A percentile compares a stretch with the other conserved stretches of the same genome.
Evolutionary conservation across 2,888 invertebrate species (phyloP).

Genomic region (Elysia crispata): DNA sequence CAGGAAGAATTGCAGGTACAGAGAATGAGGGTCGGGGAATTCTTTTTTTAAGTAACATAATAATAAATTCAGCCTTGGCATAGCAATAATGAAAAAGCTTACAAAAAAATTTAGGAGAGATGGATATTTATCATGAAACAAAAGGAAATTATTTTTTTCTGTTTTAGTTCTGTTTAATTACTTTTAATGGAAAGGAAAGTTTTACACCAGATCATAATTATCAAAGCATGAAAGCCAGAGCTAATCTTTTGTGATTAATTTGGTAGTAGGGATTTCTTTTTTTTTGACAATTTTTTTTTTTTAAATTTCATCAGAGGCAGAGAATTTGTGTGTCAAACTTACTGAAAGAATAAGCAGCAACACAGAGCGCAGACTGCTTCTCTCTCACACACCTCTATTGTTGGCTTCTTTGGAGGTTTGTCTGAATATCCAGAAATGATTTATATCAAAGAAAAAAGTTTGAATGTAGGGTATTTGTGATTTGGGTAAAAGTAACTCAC

Average conservation of each 20-base stretch:
- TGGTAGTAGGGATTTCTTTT: too few species aligned
- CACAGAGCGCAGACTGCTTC: slow-evolving; percentile 91
- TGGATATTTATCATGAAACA: too few species aligned
- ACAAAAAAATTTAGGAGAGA: too few species aligned
- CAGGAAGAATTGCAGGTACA: too few species aligned
- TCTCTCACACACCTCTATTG: slow-evolving; percentile 95
- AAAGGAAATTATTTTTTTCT: neutral
- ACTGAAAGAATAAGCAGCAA: slow-evolving; percentile 95
- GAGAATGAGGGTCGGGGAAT: too few species aligned
- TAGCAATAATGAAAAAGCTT: too few species aligned
- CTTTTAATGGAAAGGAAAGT: neutral
- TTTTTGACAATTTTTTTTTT: slow-evolving; percentile 38
- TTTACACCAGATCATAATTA: neutral
- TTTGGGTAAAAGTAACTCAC: too few species aligned
- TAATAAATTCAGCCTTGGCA: too few species aligned
- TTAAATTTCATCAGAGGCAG: slow-evolving; percentile 86
- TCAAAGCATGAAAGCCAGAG: neutral
- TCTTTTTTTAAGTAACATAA: too few species aligned
- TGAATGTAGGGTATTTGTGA: too few species aligned
- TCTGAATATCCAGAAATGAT: too few species aligned
- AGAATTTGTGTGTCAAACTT: slow-evolving; percentile 93
- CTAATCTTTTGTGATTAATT: slow-evolving; percentile 1
- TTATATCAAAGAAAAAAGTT: too few species aligned
- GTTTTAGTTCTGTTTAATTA: neutral
- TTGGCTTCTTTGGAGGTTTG: slow-evolving; percentile 94